Evolutionary conservation across 2,113 vertebrate species (phyloP).

Genomic region (Mormoops blainvillei): DNA sequence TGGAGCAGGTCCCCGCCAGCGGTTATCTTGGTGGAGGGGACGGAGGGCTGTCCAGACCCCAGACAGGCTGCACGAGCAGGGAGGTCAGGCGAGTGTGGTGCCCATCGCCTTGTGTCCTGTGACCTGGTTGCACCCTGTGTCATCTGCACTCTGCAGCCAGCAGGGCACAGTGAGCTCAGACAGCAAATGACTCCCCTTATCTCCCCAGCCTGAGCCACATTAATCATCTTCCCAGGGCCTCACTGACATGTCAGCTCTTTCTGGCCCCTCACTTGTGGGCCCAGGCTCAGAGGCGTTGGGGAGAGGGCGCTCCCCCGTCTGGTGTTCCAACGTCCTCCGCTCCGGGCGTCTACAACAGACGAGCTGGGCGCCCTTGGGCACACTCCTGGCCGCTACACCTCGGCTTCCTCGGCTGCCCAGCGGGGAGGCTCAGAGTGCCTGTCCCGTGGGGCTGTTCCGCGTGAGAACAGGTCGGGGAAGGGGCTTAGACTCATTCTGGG

Average conservation of each 20-base stretch:
- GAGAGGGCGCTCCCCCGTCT: fast-evolving
- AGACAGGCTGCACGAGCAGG: neutral
- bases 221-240: neutral
- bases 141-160: neutral
- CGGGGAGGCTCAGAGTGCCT: neutral
- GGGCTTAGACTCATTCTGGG: fast-evolving
- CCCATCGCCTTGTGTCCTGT: neutral
- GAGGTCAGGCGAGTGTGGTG: fast-evolving
- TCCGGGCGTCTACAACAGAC: fast-evolving
- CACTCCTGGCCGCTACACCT: fast-evolving
- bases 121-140: neutral
- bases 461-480: no score
- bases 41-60: neutral
- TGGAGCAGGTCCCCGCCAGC: neutral
- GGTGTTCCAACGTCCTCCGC: fast-evolving
- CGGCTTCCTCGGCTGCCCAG: neutral
- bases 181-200: neutral
- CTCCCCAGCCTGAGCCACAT: neutral
- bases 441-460: fast-evolving
- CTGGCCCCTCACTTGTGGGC: neutral
- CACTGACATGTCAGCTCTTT: neutral
- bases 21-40: neutral
- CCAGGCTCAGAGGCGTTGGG: fast-evolving
- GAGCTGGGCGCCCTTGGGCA: neutral
- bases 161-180: neutral